Evolutionary conservation across 1,140 invertebrate species (phyloP), one percentile per base, ranked within the genome.

Genomic region (Coelopa frigida): DNA sequence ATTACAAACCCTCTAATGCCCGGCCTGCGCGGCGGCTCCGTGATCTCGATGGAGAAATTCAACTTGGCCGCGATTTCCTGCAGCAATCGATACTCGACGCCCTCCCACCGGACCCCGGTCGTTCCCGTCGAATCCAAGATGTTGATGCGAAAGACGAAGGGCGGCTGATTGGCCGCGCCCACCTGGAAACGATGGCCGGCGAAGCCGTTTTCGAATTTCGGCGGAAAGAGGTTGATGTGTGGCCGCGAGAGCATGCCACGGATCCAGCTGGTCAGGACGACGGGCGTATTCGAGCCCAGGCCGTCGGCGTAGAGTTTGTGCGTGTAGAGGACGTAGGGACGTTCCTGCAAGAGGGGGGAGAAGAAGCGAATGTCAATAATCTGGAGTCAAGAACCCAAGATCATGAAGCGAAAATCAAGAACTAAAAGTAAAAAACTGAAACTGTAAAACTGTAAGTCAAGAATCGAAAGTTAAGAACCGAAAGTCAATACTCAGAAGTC

Each of bases 171-270:
- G 11, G 77, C 74, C 4, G 79, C 74, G 10, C 80, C 70, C 3
- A 85, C 73, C 27, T 77, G 64, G 56, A 87, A 81, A 35, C 80
- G 73, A 57, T 84, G 81, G n/a, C 83, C 82, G 22, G 80, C 75
- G 55, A 85, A 84, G 10, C 84, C 83, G 17, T 72, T 37, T 0
- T 55, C 60, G 55, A 85, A 76, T 69, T 87, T 87, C 3, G 58
- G 51, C 8, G 82, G 82, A 68, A 84, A 87, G 21, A 85, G 64
- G 62, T 80, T 69, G 0, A 81, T 71, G 20, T 76, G 57, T 0
- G 72, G 69, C 41, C 78, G 75, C 2, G 82, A 79, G 44, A 80
- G 73, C 18, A 70, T 74, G 29, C 78, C 75, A 26, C 74, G 73
- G 14, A 72, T 70, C 82, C 83, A 87, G 18, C 82, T 82, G 23